A percentile compares a stretch with the other conserved stretches of the same genome.
These are phyloP conservation scores for Atherix ibis DNA, from an alignment of 2,888 invertebrate species.

Conservation along the genomic window DNA sequence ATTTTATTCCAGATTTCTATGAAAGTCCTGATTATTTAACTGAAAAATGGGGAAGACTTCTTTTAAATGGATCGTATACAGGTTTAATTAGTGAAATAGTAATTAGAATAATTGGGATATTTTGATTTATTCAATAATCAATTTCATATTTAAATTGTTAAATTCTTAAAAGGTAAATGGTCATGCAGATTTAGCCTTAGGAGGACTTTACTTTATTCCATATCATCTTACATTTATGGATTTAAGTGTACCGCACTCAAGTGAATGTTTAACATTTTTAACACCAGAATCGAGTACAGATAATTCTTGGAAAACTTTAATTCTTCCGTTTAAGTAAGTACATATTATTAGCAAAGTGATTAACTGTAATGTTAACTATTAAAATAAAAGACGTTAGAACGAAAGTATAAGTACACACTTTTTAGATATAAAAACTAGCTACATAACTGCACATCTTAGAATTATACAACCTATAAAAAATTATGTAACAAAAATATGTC, in stretches of 20 bases:
- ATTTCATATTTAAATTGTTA: constrained; percentile 1
- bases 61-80: constrained; percentile 47
- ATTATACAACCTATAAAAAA: constrained; percentile 1
- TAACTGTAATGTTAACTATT: neutral
- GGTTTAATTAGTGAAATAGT: constrained; percentile 61
- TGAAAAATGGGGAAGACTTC: constrained; percentile 52
- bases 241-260: constrained; percentile 60
- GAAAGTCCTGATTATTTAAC: constrained; percentile 42
- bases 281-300: constrained; percentile 67
- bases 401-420: too few relatives aligned
- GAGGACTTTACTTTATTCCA: constrained; percentile 60
- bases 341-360: too few relatives aligned
- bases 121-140: neutral
- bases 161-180: constrained; percentile 33
- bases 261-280: constrained; percentile 68
- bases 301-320: constrained; percentile 70
- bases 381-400: too few relatives aligned
- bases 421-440: too few relatives aligned
- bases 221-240: constrained; percentile 53
- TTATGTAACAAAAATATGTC: too few relatives aligned
- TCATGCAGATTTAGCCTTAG: constrained; percentile 55
- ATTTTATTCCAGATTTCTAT: constrained; percentile 53
- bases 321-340: constrained; percentile 66
- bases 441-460: constrained; percentile 4
- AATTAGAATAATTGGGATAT: constrained; percentile 3